Evolutionary conservation across 2,888 invertebrate species (phyloP).

Genomic region (Beris chalybata): DNA sequence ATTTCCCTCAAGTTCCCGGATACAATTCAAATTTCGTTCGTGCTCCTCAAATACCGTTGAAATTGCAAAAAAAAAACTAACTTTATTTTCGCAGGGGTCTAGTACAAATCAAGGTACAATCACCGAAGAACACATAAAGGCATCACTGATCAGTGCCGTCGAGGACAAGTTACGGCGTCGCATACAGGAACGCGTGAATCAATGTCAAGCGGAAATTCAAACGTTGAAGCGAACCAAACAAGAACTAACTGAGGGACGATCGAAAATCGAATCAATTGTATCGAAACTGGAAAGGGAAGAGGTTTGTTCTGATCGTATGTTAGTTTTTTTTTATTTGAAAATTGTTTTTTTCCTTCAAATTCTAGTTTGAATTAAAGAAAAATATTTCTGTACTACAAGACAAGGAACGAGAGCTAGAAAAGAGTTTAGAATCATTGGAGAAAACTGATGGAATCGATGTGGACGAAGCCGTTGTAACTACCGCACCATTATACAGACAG

Average conservation of each 20-base stretch:
- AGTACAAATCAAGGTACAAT: slow-evolving; percentile 74
- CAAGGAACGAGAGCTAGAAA: slow-evolving; percentile 83
- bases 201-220: slow-evolving; percentile 88
- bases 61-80: background rate
- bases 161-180: slow-evolving; percentile 89
- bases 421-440: slow-evolving; percentile 74
- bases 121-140: slow-evolving; percentile 92
- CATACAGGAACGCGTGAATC: slow-evolving; percentile 86
- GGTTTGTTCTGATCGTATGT: slow-evolving; percentile 45
- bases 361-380: slow-evolving; percentile 75
- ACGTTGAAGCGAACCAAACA: slow-evolving; percentile 84
- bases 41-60: background rate
- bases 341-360: slow-evolving; percentile 33
- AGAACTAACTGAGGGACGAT: slow-evolving; percentile 82
- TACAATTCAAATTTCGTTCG: slow-evolving; percentile 42
- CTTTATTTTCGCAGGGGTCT: background rate
- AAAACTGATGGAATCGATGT: slow-evolving; percentile 84
- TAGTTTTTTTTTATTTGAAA: slow-evolving; percentile 6
- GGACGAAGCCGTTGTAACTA: slow-evolving; percentile 95
- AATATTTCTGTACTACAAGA: slow-evolving; percentile 82
- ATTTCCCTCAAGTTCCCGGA: slow-evolving; percentile 51
- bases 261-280: slow-evolving; percentile 78
- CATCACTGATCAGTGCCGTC: slow-evolving; percentile 90
- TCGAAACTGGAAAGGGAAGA: slow-evolving; percentile 74
- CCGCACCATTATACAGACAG: slow-evolving; percentile 95